Evolutionary conservation across 2,888 invertebrate genomes (phyloP).

Genomic region (Drosophila kuntzei): DNA sequence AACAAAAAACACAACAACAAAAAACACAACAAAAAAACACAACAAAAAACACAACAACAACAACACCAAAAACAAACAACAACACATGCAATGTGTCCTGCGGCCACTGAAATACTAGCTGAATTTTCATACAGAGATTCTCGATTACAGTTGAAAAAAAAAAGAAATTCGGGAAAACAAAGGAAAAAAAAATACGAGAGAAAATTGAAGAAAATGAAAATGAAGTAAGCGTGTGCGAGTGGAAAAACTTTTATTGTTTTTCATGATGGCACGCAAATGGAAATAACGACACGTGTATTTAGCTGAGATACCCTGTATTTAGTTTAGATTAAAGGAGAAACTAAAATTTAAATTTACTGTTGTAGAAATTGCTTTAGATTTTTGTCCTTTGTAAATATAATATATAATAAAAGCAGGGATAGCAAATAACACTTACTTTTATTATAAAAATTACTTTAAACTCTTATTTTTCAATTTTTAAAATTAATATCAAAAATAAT

Average conservation of each 20-base stretch:
- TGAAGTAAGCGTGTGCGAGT: constrained; percentile 8
- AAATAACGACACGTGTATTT: background rate
- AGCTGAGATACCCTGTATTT: constrained; percentile 17
- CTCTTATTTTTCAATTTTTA: too few species aligned
- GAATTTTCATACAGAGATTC: background rate
- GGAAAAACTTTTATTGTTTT: constrained; percentile 52
- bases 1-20: constrained; percentile 18
- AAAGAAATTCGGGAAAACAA: background rate
- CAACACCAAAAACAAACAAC: constrained; percentile 15
- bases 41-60: too few species aligned
- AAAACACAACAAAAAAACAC: background rate
- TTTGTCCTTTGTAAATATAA: too few species aligned
- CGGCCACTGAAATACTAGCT: constrained; percentile 26
- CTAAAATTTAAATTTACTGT: too few species aligned
- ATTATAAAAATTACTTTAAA: too few species aligned
- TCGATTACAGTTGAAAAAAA: constrained; percentile 5
- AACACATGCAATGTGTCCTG: constrained; percentile 48
- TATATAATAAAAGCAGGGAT: too few species aligned
- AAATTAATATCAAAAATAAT: too few species aligned
- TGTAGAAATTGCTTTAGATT: too few species aligned
- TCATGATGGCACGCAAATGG: constrained; percentile 41
- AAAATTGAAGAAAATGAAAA: constrained; percentile 3
- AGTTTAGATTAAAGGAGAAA: background rate
- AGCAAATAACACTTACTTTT: too few species aligned
- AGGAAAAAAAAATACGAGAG: constrained; percentile 1